Base-by-base conservation (phyloP, 37 sponge, comb jelly and placozoan genomes). In the Aplysina aerophoba region DNA sequence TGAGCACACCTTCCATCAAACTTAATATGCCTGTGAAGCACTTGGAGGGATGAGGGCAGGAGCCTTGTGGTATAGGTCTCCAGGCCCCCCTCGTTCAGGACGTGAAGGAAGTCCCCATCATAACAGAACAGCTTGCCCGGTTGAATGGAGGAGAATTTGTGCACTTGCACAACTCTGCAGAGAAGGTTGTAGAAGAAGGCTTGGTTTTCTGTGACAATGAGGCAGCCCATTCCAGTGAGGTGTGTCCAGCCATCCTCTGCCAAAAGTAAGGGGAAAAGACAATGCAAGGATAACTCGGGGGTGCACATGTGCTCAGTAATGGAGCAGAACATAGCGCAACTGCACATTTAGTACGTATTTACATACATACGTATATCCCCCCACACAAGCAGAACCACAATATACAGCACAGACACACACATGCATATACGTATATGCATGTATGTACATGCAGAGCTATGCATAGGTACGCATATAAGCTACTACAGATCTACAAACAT, bases 1-100 rank as follows among this genome's bases (percentile, higher is more conserved):
- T 44, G 6, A 44, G 8, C 50, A 35, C 34, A 69, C 71, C 71
- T 69, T 30, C 34, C 71, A 34, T 30, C 34, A 35, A 69, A 69
- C 33, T 17, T 36, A 24, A 75, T 31, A 24, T 40, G 50, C 37
- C 39, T 40, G 78, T 75, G 37, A 14, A 75, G 53, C n/a, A 39
- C 53, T 22, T 75, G 33, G 24, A 75, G 24, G 54, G 25, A 40
- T 16, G 78, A 24, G 21, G 78, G 78, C 20, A 75, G 78, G 15
- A 75, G 78, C n/a, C 78, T 5, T 17, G 54, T 50, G 44, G 78
- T 75, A 11, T 75, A 75, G 25, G 38, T 50, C 78, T 75, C 78
- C 78, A 75, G 53, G 22, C 78, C 78, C 78, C 39, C 16, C 15
- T 75, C 78, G 24, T 75, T 75, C n/a, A 75, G 44, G 41, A 75